Evolutionary conservation across 2,113 vertebrate species (phyloP).

Genomic region (Corvus cornix): DNA sequence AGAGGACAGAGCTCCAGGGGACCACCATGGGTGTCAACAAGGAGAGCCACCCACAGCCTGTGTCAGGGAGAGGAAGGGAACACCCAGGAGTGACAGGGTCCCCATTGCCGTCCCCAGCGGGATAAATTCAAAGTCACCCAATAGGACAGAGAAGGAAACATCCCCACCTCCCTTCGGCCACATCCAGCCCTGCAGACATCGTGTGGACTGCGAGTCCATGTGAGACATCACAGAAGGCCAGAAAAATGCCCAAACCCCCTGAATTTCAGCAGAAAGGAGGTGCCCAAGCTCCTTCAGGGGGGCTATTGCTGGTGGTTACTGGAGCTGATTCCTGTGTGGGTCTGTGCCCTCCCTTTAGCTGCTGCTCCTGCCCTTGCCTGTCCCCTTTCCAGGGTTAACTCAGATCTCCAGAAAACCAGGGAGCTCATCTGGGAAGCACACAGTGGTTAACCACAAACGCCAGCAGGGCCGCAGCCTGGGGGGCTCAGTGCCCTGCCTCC

Average conservation of each 20-base stretch:
- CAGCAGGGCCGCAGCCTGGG: background rate
- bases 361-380: background rate
- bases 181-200: rapidly evolving
- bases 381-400: background rate
- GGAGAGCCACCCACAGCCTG: background rate
- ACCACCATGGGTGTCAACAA: background rate
- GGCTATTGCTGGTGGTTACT: background rate
- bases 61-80: background rate
- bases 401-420: background rate
- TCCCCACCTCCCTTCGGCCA: background rate
- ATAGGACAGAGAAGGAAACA: background rate
- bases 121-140: background rate
- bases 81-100: background rate
- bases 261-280: background rate
- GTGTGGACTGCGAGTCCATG: rapidly evolving
- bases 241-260: background rate
- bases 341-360: background rate
- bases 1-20: background rate
- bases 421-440: background rate
- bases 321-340: background rate
- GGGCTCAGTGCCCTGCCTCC: background rate
- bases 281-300: background rate
- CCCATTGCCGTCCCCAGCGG: background rate
- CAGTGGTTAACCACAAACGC: background rate
- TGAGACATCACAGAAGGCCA: background rate